phyloP scores from a whole-genome alignment of 2,888 invertebrate genomes.

The Sarcophaga variegata region DNA sequence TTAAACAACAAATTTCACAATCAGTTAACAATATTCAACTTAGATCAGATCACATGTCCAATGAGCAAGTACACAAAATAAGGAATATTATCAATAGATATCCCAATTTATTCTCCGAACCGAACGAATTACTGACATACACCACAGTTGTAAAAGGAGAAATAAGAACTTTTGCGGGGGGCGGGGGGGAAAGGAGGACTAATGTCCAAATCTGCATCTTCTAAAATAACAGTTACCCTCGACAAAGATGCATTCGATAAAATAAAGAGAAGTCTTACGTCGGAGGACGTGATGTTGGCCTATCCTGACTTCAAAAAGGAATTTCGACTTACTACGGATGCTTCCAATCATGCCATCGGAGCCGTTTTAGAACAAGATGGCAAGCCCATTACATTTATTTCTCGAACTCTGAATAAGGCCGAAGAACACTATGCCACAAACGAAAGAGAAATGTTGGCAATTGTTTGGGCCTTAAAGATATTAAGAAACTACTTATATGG shows the following conservation, averaged over 20 bases:
- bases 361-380: too few species aligned
- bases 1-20: slow-evolving; percentile 19
- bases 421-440: too few species aligned
- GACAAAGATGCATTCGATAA: neutral
- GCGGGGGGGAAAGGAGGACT: neutral
- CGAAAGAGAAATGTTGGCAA: too few species aligned
- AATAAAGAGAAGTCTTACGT: neutral
- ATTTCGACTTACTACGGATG: neutral
- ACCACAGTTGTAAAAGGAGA: too few species aligned
- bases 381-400: too few species aligned
- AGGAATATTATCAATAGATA: slow-evolving; percentile 5
- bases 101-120: neutral
- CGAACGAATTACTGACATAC: too few species aligned
- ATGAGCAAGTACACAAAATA: slow-evolving; percentile 3
- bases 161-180: too few species aligned
- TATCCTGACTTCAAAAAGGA: neutral
- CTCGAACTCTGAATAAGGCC: too few species aligned
- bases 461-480: too few species aligned
- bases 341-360: neutral
- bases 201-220: neutral
- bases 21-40: slow-evolving; percentile 25
- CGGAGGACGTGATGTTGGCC: slow-evolving; percentile 4
- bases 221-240: neutral
- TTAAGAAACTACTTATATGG: too few species aligned
- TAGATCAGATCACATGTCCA: slow-evolving; percentile 20